phyloP scores from a whole-genome alignment of 2,113 vertebrate genomes.

The Gnathonemus longibarbis region DNA sequence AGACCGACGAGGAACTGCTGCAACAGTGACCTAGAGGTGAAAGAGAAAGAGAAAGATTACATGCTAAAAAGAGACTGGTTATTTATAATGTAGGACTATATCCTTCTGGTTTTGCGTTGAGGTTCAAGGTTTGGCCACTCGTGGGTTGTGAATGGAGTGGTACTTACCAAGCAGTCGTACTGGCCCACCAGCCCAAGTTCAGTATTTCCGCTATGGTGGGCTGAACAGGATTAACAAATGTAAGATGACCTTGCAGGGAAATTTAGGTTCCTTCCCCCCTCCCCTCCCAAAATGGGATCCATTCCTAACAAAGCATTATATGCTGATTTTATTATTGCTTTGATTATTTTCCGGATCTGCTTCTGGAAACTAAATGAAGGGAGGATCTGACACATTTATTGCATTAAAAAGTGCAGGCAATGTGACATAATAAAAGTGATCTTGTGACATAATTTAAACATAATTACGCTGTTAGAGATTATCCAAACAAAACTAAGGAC shows the following conservation, averaged over 20 bases:
- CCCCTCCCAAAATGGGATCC: neutral
- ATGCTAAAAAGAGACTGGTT: constrained; percentile 12
- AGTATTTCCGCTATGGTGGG: constrained; percentile 88
- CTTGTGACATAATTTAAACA: neutral
- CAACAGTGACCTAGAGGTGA: constrained; percentile 76
- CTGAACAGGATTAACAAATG: constrained; percentile 48
- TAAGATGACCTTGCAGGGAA: neutral
- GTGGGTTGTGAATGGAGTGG: neutral
- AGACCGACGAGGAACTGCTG: constrained; percentile 84
- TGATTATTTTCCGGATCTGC: neutral
- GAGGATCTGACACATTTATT: neutral
- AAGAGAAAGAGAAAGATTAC: constrained; percentile 17
- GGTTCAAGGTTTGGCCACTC: neutral
- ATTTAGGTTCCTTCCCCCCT: neutral
- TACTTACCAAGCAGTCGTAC: constrained; percentile 87
- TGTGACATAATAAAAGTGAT: neutral
- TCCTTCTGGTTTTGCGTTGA: neutral
- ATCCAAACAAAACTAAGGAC: constrained; percentile 28
- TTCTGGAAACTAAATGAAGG: neutral
- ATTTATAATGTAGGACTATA: neutral
- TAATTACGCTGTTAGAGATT: constrained; percentile 33
- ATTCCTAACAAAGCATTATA: constrained; percentile 5
- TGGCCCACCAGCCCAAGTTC: constrained; percentile 93
- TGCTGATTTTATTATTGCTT: neutral
- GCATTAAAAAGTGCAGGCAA: neutral